These are phyloP conservation scores for Arnoldichthys spilopterus DNA, from an alignment of 2,797 vertebrate genomes.

Conservation along the genomic window DNA sequence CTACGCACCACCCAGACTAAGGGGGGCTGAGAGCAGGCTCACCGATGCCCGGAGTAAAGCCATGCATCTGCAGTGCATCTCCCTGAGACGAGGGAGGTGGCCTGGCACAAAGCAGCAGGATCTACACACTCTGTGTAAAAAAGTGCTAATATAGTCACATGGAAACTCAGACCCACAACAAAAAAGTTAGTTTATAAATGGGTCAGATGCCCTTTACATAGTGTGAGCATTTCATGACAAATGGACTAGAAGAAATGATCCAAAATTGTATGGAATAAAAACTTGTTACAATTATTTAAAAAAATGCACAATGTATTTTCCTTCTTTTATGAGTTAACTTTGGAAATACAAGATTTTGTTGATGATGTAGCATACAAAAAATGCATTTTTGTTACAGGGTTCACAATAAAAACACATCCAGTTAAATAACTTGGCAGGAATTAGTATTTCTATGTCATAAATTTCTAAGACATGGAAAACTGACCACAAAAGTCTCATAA, in stretches of 20 bases:
- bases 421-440: conserved; percentile 8
- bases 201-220: no score
- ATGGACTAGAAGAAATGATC: no score
- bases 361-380: not conserved
- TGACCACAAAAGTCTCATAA: not conserved
- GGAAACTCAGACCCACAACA: not conserved
- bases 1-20: conserved; percentile 68
- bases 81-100: conserved; percentile 83
- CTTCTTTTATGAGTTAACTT: not conserved
- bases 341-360: not conserved
- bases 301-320: not conserved
- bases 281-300: not conserved
- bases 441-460: conserved; percentile 29
- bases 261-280: not conserved
- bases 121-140: conserved; percentile 1
- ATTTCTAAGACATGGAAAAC: conserved; percentile 23
- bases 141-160: not conserved
- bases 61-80: conserved; percentile 88
- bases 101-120: not conserved
- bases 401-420: conserved; percentile 29
- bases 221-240: no score
- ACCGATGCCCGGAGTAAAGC: conserved; percentile 86
- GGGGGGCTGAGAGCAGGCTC: conserved; percentile 75
- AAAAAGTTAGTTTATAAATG: conserved; percentile 3
- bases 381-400: conserved; percentile 13